Evolutionary conservation across 2,888 invertebrate genomes (phyloP), one percentile per base, ranked within the genome.

Genomic region (Quadriops clusia): DNA sequence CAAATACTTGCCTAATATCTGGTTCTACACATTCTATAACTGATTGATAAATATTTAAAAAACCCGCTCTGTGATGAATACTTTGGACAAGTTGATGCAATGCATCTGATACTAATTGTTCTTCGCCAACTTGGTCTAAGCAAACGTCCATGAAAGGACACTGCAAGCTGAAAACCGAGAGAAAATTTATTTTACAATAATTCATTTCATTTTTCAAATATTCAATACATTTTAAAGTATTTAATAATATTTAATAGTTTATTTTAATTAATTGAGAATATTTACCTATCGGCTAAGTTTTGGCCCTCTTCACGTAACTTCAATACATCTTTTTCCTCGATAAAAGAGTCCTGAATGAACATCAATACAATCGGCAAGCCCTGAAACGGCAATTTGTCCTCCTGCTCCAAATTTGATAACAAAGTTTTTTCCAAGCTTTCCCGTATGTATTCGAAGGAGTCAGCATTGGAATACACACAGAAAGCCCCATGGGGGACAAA

Each of bases 401-500:
- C 89, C 47, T 86, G 80, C 51, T 89, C 87, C 34, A 91, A 67
- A 67, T 91, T 90, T 10, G 85, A 82, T 6, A 91, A 65, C 14
- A 94, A 65, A 3, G 90, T 90, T 58, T 90, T 86, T 57, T 93
- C 89, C 41, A 95, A 70, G 57, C 89, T 89, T 34, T 84, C 83
- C 44, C 87, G 72, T 28, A 95, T 79, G 56, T 87, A 93, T 53
- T 93, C 90, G 51, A 94, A 84, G 0, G 90, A 84, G 50, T 86
- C 83, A 46, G 83, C 82, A 50, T 90, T 87, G 49, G 89, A 85
- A 60, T 85, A 95, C 12, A 86, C 82, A 60, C 86, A 86, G 60
- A 84, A 83, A 48, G 84, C 63, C 79, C 91, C 91, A 57, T 91
- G 87, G 16, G 91, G 89, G 51, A 80, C 77, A 56, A 90, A 90